A percentile compares a stretch with the other conserved stretches of the same genome.
phyloP scores from a whole-genome alignment of 2,113 vertebrate species.

The Labrus mixtus region DNA sequence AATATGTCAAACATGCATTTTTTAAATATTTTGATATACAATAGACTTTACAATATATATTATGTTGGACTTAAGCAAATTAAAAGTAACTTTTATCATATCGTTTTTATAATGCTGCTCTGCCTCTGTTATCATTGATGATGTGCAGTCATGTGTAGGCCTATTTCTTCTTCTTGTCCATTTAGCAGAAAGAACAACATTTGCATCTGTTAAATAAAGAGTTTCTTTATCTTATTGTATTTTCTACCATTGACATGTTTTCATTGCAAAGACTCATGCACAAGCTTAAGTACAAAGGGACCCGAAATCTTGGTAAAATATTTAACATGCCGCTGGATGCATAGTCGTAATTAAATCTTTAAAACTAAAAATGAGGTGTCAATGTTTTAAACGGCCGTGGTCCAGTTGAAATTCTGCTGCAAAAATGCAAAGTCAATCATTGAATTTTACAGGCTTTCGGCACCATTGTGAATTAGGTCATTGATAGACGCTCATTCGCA shows the following conservation, averaged over 20 bases:
- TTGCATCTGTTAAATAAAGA: too few relatives aligned
- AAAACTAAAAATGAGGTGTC: not conserved
- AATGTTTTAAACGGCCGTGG: not conserved
- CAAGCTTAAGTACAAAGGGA: not conserved
- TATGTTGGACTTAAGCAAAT: not conserved
- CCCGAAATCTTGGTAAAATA: not conserved
- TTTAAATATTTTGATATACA: not conserved
- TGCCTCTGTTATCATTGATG: not conserved
- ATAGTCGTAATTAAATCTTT: too few relatives aligned
- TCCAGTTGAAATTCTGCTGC: not conserved
- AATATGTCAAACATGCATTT: not conserved
- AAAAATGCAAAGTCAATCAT: constrained; percentile 1
- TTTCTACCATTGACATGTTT: too few relatives aligned
- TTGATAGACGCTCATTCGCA: constrained; percentile 22
- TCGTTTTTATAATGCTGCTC: not conserved
- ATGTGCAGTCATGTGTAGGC: too few relatives aligned
- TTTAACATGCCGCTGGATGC: not conserved
- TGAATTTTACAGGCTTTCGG: not conserved
- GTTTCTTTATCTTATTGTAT: too few relatives aligned
- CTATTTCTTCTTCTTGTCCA: not conserved
- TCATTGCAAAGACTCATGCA: not conserved
- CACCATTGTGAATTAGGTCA: constrained; percentile 38
- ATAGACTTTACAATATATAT: not conserved
- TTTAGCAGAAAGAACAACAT: not conserved
- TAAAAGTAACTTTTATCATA: not conserved